phyloP scores from a whole-genome alignment of 2,888 invertebrate genomes.

The Gandaritis pyraliata region DNA sequence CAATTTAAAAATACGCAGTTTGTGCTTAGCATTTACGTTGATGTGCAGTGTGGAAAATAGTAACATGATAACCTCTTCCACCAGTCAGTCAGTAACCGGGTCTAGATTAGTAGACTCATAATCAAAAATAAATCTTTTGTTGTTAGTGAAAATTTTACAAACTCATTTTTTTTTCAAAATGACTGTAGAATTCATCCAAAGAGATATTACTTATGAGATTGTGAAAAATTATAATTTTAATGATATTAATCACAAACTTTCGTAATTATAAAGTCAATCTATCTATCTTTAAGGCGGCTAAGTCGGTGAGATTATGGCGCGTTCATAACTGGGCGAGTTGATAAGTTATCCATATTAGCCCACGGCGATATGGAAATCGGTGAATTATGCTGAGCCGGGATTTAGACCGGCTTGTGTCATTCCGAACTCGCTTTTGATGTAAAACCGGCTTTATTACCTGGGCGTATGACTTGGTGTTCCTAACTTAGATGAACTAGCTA shows the following conservation, averaged over 20 bases:
- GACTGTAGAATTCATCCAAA: too few species aligned
- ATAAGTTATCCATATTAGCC: slow-evolving; percentile 52
- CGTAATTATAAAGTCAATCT: slow-evolving; percentile 29
- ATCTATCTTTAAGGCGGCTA: slow-evolving; percentile 27
- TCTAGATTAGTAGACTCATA: too few species aligned
- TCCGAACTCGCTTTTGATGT: slow-evolving; percentile 1
- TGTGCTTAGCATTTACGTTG: too few species aligned
- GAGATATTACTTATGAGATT: background rate
- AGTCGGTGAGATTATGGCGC: slow-evolving; percentile 30
- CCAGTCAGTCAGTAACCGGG: too few species aligned
- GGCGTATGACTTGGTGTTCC: background rate
- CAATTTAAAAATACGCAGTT: too few species aligned
- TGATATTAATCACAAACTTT: slow-evolving; percentile 22
- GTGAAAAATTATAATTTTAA: slow-evolving; percentile 5
- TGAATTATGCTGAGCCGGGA: slow-evolving; percentile 63
- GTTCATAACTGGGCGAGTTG: slow-evolving; percentile 40
- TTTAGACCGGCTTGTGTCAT: slow-evolving; percentile 37
- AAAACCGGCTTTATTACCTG: slow-evolving; percentile 10
- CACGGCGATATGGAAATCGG: slow-evolving; percentile 51
- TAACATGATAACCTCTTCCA: too few species aligned
- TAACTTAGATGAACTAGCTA: too few species aligned
- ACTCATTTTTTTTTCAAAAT: too few species aligned
- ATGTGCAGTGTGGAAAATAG: too few species aligned
- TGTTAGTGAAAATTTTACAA: too few species aligned
- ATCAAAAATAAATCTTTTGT: too few species aligned